Conservation (phyloP, 2,888 invertebrate genomes). For the Clostera curtula region DNA sequence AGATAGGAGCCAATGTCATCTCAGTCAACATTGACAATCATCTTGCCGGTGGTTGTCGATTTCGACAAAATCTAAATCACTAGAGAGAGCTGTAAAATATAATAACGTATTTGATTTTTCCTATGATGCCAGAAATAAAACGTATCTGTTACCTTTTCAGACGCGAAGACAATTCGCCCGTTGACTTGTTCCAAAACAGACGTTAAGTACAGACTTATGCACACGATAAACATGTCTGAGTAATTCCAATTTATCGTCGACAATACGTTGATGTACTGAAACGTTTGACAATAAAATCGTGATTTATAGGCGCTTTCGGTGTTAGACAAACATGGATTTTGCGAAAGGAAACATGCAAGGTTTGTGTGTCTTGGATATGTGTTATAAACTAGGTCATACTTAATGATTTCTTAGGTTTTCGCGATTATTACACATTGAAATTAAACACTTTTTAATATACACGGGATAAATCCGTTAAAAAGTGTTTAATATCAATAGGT, state of each 20-base stretch:
- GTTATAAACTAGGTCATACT: too few relatives aligned
- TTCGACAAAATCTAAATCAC: too few relatives aligned
- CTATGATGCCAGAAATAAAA: not conserved
- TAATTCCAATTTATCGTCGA: constrained; percentile 81
- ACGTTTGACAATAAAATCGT: constrained; percentile 9
- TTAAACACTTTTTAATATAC: too few relatives aligned
- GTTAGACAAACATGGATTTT: not conserved
- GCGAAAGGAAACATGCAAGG: not conserved
- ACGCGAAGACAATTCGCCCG: constrained; percentile 31
- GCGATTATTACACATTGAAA: too few relatives aligned
- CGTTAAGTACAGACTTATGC: constrained; percentile 78
- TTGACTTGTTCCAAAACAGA: constrained; percentile 77
- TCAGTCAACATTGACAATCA: too few relatives aligned
- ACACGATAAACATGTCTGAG: constrained; percentile 79
- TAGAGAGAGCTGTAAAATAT: constrained; percentile 27
- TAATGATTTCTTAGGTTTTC: too few relatives aligned
- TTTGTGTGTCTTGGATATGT: too few relatives aligned
- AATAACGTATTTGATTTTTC: not conserved
- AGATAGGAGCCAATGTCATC: too few relatives aligned
- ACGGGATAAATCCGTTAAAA: too few relatives aligned
- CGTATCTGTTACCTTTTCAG: constrained; percentile 32
- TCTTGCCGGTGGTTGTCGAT: too few relatives aligned
- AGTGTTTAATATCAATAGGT: too few relatives aligned
- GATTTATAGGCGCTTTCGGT: constrained; percentile 1
- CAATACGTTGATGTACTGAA: constrained; percentile 61